These are phyloP conservation scores for Coendou prehensilis DNA, from an alignment of 2,797 vertebrate genomes.

Conservation along the genomic window DNA sequence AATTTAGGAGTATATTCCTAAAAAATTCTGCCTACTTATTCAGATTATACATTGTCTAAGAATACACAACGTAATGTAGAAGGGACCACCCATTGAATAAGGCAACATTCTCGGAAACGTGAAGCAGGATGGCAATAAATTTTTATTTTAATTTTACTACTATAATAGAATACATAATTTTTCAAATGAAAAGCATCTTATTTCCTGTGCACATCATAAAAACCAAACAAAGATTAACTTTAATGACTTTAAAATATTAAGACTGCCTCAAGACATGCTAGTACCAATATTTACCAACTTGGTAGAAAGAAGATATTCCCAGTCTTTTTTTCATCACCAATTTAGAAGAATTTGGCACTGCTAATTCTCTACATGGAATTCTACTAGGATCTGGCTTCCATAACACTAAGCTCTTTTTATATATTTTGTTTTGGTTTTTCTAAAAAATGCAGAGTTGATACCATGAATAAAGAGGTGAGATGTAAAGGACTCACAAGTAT, in stretches of 20 bases:
- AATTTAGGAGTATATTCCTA: background rate
- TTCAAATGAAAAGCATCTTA: background rate
- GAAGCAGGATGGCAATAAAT: background rate
- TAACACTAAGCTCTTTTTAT: background rate
- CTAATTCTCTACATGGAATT: background rate
- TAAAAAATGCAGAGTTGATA: background rate
- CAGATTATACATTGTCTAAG: background rate
- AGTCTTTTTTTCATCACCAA: background rate
- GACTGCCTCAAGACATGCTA: background rate
- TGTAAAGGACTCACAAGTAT: background rate
- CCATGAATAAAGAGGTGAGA: background rate
- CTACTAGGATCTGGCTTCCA: background rate
- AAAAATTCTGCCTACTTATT: background rate
- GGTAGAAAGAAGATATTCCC: background rate
- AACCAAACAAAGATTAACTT: background rate
- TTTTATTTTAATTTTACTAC: background rate
- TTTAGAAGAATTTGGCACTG: background rate
- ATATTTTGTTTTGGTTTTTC: background rate
- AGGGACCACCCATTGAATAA: background rate
- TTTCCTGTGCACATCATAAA: background rate
- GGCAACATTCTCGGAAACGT: background rate
- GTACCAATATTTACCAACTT: background rate
- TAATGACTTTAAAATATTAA: slow-evolving; percentile 5
- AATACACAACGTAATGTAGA: background rate
- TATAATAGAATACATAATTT: background rate